Evolutionary conservation across 1,140 invertebrate species (phyloP), one percentile per base, ranked within the genome.

Genomic region (Cyclargus thomasi): DNA sequence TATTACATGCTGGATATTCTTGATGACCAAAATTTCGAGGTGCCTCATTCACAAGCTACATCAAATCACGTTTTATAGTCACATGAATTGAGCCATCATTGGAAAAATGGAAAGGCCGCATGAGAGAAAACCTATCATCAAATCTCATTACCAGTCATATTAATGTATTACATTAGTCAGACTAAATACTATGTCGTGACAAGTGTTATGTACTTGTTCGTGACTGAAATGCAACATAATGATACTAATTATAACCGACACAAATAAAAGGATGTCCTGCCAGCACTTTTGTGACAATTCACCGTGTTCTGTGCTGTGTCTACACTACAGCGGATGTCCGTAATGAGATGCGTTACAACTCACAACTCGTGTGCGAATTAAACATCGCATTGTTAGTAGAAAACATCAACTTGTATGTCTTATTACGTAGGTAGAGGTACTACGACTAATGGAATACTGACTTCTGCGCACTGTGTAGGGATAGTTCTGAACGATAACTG

Each of bases 321-420:
- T 72, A 75, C 76, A 67, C 68, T 72, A 75, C 76, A 67, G 67
- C 80, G 83, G 83, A 83, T 77, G 73, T 80, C 70, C 76, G 71
- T 79, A 78, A 71, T 74, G 72, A 75, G 72, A 79, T 77, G 76
- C 73, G 74, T 77, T 73, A 79, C 73, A 76, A 59, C 55, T 67
- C 74, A 79, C 73, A 76, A 59, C 55, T 67, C 64, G 18, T 23
- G 59, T 66, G 53, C 21, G 53, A 57, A 59, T 11, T 59, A 59
- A 47, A 47, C 39, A 16, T 47, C 39, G 14, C 55, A 59, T 59
- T 59, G 55, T 59, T 11, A 59, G 55, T 21, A 20, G 21, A 59
- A 59, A 20, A 47, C 29, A 29, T 29, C 29, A 29, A 29, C 29
- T 29, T 7, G 29, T n/a, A 29, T 29, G 29, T 8, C 29, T 29